These are phyloP conservation scores for Lasioglossum malachurum DNA, from an alignment of 2,888 invertebrate genomes.

Conservation along the genomic window DNA sequence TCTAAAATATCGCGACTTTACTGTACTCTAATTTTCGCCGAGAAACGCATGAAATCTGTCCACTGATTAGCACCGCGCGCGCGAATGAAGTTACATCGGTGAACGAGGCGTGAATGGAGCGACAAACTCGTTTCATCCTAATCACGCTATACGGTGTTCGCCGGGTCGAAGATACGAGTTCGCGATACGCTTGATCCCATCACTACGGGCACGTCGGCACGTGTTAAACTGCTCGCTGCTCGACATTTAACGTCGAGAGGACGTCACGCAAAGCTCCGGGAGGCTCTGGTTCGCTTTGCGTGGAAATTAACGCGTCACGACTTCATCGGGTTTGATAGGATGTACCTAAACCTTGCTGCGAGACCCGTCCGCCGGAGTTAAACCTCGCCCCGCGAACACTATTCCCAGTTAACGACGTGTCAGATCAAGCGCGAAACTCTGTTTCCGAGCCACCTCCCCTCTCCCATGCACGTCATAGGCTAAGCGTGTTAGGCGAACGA, in stretches of 20 bases:
- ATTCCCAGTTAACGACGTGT: slow-evolving; percentile 58
- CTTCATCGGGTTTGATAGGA: slow-evolving; percentile 76
- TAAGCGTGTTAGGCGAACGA: slow-evolving; percentile 7
- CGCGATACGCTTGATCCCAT: slow-evolving; percentile 53
- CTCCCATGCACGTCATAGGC: slow-evolving; percentile 7
- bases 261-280: slow-evolving; percentile 76
- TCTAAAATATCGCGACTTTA: too few species aligned
- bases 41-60: too few species aligned
- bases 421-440: slow-evolving; percentile 59
- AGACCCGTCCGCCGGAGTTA: slow-evolving; percentile 58
- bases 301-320: slow-evolving; percentile 80
- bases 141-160: background rate
- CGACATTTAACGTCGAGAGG: slow-evolving; percentile 73
- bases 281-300: slow-evolving; percentile 67
- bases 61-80: background rate
- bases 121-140: background rate
- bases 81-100: too few species aligned
- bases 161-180: background rate
- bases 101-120: background rate
- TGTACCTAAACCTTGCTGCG: slow-evolving; percentile 60
- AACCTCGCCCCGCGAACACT: slow-evolving; percentile 49
- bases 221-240: slow-evolving; percentile 70
- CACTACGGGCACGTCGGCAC: slow-evolving; percentile 55
- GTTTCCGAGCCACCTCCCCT: slow-evolving; percentile 35
- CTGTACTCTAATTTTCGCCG: too few species aligned